phyloP scores from a whole-genome alignment of 1,140 invertebrate genomes.

The Neodiprion fabricii region DNA sequence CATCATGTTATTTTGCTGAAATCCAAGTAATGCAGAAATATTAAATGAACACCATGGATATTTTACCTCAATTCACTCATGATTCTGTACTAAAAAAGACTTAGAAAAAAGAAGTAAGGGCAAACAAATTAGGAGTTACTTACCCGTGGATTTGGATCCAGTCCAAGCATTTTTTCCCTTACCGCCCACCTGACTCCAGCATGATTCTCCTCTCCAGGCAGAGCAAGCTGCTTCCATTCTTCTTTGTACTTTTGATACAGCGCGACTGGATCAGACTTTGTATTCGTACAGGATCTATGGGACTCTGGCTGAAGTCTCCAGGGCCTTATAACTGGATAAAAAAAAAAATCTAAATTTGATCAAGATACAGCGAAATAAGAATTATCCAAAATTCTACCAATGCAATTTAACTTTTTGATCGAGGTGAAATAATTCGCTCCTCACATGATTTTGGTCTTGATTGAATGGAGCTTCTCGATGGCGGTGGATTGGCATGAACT shows the following conservation, averaged over 20 bases:
- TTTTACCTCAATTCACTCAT: background rate
- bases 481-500: background rate
- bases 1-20: background rate
- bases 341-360: slow-evolving; percentile 18
- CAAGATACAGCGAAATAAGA: background rate
- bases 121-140: slow-evolving; percentile 14
- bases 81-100: background rate
- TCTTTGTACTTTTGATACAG: slow-evolving; percentile 78
- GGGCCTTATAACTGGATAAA: slow-evolving; percentile 61
- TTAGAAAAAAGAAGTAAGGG: background rate
- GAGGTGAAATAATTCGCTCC: background rate
- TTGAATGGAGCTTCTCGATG: background rate
- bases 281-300: slow-evolving; percentile 34
- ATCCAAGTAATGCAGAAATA: slow-evolving; percentile 9
- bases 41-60: background rate
- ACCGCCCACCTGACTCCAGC: slow-evolving; percentile 69
- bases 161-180: slow-evolving; percentile 65
- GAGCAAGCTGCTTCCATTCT: slow-evolving; percentile 74
- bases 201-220: slow-evolving; percentile 72
- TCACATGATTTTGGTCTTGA: slow-evolving; percentile 1
- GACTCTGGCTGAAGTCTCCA: slow-evolving; percentile 48
- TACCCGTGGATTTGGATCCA: slow-evolving; percentile 54
- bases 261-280: slow-evolving; percentile 73
- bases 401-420: too few species aligned
- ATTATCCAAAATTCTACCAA: background rate